Evolutionary conservation across 2,888 invertebrate species (phyloP).

Genomic region (Himalopsyche japonica): DNA sequence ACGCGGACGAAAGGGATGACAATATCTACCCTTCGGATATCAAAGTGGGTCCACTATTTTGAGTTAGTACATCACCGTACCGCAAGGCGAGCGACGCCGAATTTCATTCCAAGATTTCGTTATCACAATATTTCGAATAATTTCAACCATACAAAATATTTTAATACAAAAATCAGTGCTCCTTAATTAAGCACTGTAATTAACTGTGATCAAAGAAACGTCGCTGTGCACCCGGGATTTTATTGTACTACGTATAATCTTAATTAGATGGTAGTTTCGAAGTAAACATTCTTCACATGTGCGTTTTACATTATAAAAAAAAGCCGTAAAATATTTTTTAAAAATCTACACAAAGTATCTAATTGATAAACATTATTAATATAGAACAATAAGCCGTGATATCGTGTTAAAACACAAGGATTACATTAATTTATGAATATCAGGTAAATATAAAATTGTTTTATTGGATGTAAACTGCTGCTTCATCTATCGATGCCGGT

Average conservation of each 20-base stretch:
- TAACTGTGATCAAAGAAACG: background rate
- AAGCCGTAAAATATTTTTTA: no score
- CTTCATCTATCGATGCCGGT: no score
- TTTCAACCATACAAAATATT: background rate
- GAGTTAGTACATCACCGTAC: conserved; percentile 36
- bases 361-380: background rate
- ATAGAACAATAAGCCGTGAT: background rate
- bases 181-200: background rate
- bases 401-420: background rate
- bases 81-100: conserved; percentile 37
- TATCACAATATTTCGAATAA: background rate
- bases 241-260: background rate
- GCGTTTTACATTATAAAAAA: background rate
- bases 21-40: conserved; percentile 13
- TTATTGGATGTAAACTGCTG: no score
- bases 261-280: background rate
- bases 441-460: background rate
- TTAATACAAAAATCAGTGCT: background rate
- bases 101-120: background rate
- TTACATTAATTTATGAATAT: background rate
- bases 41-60: conserved; percentile 15
- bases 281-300: background rate
- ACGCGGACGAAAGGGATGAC: conserved; percentile 9
- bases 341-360: no score
- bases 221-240: background rate